Evolutionary conservation across 1,140 invertebrate genomes (phyloP), one percentile per base, ranked within the genome.

Genomic region (Brachionus rotundiformis): DNA sequence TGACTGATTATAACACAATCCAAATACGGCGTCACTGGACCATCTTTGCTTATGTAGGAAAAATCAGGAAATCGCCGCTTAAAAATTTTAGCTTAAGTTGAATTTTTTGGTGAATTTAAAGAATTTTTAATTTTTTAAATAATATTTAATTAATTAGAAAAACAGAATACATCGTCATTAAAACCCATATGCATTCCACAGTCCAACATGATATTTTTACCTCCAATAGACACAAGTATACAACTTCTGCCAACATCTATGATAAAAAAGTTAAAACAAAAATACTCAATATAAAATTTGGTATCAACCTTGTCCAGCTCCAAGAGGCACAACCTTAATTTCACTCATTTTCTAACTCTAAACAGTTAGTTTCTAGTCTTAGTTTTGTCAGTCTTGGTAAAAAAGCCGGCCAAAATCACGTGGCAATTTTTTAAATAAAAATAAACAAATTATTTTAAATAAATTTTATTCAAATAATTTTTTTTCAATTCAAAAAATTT

Each of bases 121-220:
- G 3, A 3, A 5, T 49, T 49, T n/a, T 49, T 6, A n/a, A n/a
- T 49, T 6, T 49, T 19, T 49, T 13, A 49, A 49, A 49, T n/a
- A 13, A n/a, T n/a, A 49, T 49, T 49, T 49, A 49, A 19, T 36
- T 3, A 36, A 36, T 36, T 36, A 63, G 25, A 29, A 63, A 63
- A 63, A 23, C 2, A 63, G 29, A 23, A 29, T 63, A 91, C 90
- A 83, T 98, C 96, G 89, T 99, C 97, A 84, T 97, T 96, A 85
- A 93, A 99, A 5, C 97, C 98, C 98, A 99, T 99, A 86, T 99
- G 98, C 97, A 99, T 99, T 44, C 98, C 98, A 89, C 97, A 99
- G 87, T 99, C 98, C 27, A 99, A 88, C 98, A 99, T 99, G 63
- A 99, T 94, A 89, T 98, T 98, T 89, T 98, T 98, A 11, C 95